Conservation (phyloP, 1,140 invertebrate species). For the Pseudomyrmex pallidus region DNA sequence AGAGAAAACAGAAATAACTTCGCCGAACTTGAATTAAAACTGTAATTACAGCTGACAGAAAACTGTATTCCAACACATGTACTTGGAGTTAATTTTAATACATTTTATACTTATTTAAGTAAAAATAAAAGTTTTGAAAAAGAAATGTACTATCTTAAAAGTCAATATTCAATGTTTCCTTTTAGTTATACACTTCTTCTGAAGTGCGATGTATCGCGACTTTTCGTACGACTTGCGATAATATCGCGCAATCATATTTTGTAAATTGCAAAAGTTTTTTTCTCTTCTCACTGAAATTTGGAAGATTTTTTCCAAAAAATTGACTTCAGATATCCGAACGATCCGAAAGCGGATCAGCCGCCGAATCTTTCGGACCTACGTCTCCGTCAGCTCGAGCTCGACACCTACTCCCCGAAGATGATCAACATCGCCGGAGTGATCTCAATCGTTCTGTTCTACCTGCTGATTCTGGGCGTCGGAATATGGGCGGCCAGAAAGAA, state of each 20-base stretch:
- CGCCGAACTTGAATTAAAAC: no score
- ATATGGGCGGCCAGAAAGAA: constrained; percentile 98
- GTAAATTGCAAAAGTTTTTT: not conserved
- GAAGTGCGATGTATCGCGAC: no score
- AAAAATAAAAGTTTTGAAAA: no score
- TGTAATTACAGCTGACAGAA: no score
- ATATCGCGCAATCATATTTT: not conserved
- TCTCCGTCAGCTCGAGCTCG: constrained; percentile 81
- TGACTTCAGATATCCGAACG: constrained; percentile 78
- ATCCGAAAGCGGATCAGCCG: constrained; percentile 80
- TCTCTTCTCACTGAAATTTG: no score
- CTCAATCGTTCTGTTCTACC: constrained; percentile 97
- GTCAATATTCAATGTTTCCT: no score
- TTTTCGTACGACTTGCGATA: no score
- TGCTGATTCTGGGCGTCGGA: constrained; percentile 95
- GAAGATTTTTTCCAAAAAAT: not conserved
- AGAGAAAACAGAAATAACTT: not conserved
- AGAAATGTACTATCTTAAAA: no score
- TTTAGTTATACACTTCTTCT: no score
- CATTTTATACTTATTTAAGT: no score
- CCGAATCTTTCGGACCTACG: constrained; percentile 80
- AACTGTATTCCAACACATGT: no score
- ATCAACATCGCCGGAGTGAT: constrained; percentile 96
- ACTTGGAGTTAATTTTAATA: no score
- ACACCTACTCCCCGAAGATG: constrained; percentile 87